A percentile compares a stretch with the other conserved stretches of the same genome.
Evolutionary conservation across 2,888 invertebrate species (phyloP).

Genomic region (Bruchidius siliquastri): DNA sequence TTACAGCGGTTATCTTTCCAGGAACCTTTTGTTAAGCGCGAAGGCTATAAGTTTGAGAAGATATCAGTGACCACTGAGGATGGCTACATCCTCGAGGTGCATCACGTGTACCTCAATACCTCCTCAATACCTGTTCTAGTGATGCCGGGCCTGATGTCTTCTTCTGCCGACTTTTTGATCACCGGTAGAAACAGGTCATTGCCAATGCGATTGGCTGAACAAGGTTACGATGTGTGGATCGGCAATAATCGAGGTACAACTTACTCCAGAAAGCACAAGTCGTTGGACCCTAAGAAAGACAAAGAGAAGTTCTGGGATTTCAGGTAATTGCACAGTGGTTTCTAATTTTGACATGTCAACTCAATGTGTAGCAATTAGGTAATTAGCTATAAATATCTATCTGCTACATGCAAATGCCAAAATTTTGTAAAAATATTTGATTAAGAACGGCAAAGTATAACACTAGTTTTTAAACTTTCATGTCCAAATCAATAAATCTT

Average conservation of each 20-base stretch:
- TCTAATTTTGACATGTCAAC: no score
- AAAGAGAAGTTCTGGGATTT: slow-evolving; percentile 22
- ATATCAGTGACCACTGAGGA: not conserved
- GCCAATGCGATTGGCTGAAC: slow-evolving; percentile 25
- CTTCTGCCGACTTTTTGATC: slow-evolving; percentile 26
- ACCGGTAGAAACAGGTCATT: slow-evolving; percentile 25
- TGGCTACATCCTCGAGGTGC: not conserved
- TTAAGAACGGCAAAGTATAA: no score
- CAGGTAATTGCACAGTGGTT: slow-evolving; percentile 11
- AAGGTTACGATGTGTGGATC: slow-evolving; percentile 32
- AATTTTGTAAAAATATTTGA: no score
- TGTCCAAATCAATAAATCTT: no score
- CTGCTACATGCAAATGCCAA: no score
- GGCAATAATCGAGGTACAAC: slow-evolving; percentile 54
- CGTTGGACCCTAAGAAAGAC: slow-evolving; percentile 18
- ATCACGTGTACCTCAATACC: not conserved
- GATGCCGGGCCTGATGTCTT: slow-evolving; percentile 22
- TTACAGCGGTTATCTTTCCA: not conserved
- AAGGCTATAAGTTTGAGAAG: not conserved
- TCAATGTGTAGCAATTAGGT: no score
- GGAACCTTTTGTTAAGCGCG: not conserved
- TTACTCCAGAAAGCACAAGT: slow-evolving; percentile 49
- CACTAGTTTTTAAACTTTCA: no score
- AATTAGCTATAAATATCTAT: no score
- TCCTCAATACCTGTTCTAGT: slow-evolving; percentile 13